phyloP scores from a whole-genome alignment of 2,888 invertebrate genomes.

The Salpingus planirostris region DNA sequence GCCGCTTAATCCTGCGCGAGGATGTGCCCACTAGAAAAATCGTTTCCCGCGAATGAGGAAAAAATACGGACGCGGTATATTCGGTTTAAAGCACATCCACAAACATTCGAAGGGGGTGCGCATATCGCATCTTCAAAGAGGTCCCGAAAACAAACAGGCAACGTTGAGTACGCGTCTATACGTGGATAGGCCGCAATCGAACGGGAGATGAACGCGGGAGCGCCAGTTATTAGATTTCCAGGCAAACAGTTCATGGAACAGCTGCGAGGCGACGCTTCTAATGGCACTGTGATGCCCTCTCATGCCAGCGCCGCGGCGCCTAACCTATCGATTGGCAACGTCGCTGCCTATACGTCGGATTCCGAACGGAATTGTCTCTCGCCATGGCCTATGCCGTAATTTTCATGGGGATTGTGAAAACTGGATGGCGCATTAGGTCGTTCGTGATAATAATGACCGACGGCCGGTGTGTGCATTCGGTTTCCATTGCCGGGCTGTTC shows the following conservation, averaged over 20 bases:
- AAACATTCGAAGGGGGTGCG: slow-evolving; percentile 19
- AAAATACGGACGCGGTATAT: slow-evolving; percentile 17
- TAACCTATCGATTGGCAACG: slow-evolving; percentile 32
- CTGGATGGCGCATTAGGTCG: no score
- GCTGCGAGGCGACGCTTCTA: slow-evolving; percentile 35
- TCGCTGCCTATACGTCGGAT: slow-evolving; percentile 9
- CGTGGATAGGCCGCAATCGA: slow-evolving; percentile 18
- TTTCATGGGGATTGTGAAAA: no score
- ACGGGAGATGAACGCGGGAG: slow-evolving; percentile 18
- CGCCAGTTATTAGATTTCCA: slow-evolving; percentile 38
- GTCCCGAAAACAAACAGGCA: slow-evolving; percentile 20
- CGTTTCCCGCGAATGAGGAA: no score
- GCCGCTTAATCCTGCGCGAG: no score
- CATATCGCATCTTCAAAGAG: slow-evolving; percentile 20
- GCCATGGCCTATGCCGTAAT: slow-evolving; percentile 1
- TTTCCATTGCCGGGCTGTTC: no score
- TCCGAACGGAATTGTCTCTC: slow-evolving; percentile 2
- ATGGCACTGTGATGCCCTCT: slow-evolving; percentile 25
- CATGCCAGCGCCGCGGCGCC: slow-evolving; percentile 31
- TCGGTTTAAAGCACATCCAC: slow-evolving; percentile 16
- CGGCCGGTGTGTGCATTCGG: no score
- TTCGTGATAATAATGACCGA: no score
- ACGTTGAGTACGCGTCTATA: no score
- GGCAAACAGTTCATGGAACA: slow-evolving; percentile 39
- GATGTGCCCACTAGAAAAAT: no score